Conservation (phyloP, 2,113 vertebrate species). For the Passer montanus region DNA sequence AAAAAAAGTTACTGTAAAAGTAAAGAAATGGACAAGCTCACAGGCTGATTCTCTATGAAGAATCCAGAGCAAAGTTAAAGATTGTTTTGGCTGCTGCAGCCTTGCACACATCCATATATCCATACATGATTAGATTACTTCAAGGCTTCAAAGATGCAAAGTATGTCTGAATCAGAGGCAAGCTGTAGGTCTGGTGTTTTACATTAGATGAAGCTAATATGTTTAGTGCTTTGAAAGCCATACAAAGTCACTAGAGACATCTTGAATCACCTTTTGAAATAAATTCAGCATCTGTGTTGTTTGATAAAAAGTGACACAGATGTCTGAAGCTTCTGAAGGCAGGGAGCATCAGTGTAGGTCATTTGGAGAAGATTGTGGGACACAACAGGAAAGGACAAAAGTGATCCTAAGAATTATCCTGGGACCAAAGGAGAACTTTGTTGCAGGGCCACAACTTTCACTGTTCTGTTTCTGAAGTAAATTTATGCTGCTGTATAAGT, state of each 20-base stretch:
- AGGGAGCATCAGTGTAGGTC: neutral
- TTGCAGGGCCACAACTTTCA: neutral
- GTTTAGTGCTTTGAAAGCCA: slow-evolving; percentile 34
- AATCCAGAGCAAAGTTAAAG: slow-evolving; percentile 31
- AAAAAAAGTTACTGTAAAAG: neutral
- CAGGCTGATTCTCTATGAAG: neutral
- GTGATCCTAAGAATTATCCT: neutral
- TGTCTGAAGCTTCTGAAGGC: neutral
- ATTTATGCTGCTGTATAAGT: neutral
- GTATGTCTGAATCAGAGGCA: slow-evolving; percentile 32
- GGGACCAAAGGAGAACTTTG: neutral
- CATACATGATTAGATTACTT: slow-evolving; percentile 31
- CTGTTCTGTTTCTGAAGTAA: neutral
- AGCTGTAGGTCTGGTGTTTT: neutral
- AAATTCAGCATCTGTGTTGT: neutral
- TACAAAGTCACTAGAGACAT: slow-evolving; percentile 3
- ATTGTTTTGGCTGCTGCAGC: neutral
- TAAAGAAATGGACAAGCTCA: neutral
- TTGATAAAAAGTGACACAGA: neutral
- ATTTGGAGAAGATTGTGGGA: neutral
- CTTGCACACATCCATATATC: neutral
- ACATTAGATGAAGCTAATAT: slow-evolving; percentile 8
- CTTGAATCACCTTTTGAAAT: slow-evolving; percentile 18
- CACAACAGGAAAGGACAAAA: neutral
- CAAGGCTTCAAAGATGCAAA: slow-evolving; percentile 46